Evolutionary conservation across 2,888 invertebrate genomes (phyloP).

Genomic region (Choristoneura rosaceana): DNA sequence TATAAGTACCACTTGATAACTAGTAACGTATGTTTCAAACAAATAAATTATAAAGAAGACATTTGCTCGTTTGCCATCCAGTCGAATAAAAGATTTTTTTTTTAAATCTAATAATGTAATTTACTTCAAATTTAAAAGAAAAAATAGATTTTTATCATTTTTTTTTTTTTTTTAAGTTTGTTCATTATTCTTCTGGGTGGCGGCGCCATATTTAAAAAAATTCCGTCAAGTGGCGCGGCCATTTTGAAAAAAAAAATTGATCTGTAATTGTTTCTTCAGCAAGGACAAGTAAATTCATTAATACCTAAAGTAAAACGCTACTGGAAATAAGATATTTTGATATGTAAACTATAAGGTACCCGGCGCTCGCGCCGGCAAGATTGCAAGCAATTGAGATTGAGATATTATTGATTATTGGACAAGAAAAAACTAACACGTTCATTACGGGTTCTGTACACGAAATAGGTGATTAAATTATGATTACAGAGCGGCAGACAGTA

Average conservation of each 20-base stretch:
- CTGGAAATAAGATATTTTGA: not conserved
- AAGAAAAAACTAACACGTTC: conserved; percentile 51
- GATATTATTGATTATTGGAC: conserved; percentile 52
- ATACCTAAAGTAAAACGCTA: not conserved
- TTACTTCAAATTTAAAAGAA: too few relatives aligned
- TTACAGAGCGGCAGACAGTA: conserved; percentile 72
- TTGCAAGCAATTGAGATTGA: conserved; percentile 46
- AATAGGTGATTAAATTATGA: conserved; percentile 78
- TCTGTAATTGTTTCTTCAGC: too few relatives aligned
- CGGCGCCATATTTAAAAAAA: too few relatives aligned
- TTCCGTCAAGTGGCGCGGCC: too few relatives aligned
- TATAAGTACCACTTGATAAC: too few relatives aligned
- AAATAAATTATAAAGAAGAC: not conserved
- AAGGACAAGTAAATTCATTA: not conserved
- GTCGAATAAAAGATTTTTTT: too few relatives aligned
- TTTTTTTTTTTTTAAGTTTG: too few relatives aligned
- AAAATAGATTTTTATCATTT: too few relatives aligned
- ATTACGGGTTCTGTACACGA: conserved; percentile 56
- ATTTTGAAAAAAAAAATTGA: too few relatives aligned
- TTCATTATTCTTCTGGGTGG: too few relatives aligned
- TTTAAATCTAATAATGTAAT: too few relatives aligned
- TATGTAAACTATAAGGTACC: not conserved
- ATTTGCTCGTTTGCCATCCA: too few relatives aligned
- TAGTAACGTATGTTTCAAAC: not conserved
- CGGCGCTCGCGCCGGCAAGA: conserved; percentile 2